These are phyloP conservation scores for Phyllotreta striolata DNA, from an alignment of 2,888 invertebrate genomes.

Conservation along the genomic window DNA sequence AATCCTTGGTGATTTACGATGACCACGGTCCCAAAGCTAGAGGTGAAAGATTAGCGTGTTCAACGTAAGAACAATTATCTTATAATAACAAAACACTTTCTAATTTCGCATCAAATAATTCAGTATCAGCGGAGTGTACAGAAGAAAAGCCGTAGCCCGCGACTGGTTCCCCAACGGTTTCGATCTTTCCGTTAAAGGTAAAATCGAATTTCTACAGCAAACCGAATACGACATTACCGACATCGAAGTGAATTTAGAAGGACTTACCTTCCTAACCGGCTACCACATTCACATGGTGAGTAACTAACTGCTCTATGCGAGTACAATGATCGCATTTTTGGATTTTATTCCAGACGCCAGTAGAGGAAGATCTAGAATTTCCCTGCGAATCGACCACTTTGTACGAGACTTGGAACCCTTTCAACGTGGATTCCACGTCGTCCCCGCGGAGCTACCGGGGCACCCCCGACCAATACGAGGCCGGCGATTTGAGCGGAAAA, in stretches of 20 bases:
- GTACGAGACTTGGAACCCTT: conserved; percentile 89
- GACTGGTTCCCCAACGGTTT: conserved; percentile 90
- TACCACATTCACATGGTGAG: conserved; percentile 86
- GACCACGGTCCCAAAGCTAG: conserved; percentile 87
- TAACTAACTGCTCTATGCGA: not conserved
- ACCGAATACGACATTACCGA: conserved; percentile 85
- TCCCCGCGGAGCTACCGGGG: conserved; percentile 69
- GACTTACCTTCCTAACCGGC: conserved; percentile 71
- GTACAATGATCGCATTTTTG: not conserved
- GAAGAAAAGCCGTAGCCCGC: conserved; percentile 83
- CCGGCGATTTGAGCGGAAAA: conserved; percentile 87
- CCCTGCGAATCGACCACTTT: conserved; percentile 86
- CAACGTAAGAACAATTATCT: conserved; percentile 67
- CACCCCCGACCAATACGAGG: conserved; percentile 85
- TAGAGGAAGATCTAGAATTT: conserved; percentile 83
- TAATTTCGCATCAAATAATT: conserved; percentile 32
- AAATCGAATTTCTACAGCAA: conserved; percentile 84
- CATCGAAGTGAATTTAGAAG: conserved; percentile 78
- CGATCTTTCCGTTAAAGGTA: conserved; percentile 71
- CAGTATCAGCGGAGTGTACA: conserved; percentile 77
- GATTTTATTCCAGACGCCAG: conserved; percentile 71
- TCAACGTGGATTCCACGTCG: conserved; percentile 70
- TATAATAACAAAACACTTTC: too few species aligned
- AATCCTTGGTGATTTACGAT: conserved; percentile 86
- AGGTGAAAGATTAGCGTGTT: conserved; percentile 89